Base-by-base conservation (phyloP, 30 jellyfish, hydroid and myxozoan species). In the Haliclystus octoradiatus region DNA sequence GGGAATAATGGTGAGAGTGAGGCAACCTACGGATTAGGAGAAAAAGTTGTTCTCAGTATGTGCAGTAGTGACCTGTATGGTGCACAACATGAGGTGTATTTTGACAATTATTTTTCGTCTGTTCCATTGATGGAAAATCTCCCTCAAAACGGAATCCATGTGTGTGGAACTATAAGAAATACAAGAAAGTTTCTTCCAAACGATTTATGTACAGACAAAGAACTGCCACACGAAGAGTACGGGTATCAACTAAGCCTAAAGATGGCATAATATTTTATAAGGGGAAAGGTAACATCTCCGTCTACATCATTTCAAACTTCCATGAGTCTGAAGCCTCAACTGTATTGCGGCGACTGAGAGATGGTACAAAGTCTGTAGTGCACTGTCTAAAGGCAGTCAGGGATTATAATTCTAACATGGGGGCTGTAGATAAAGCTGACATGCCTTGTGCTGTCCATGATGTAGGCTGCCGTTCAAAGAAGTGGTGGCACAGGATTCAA, bases 351-450 rank as follows among this genome's bases (percentile, higher is more conserved):
- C 64, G 65, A 29, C 71, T 35, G 34, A 81, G 34, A 70, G 81
- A 81, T 65, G 77, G 70, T 2, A 34, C 70, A 64, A 31, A 49
- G 26, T 23, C 14, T 22, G 66, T 19, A 31, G 14, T 73, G 25
- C 7, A 35, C 1, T 66, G 82, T 35, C 84, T 84, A 47, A 31
- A 46, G 32, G 65, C 81, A 30, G 76, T 75, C 35, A 71, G 51
- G 15, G 80, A 60, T 50, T 82, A 82, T 83, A 82, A 82, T 79
- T 22, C 32, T 5, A 14, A 46, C 47, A 68, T 76, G 93, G 94
- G 95, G 9, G 89, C 83, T 33, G 89, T 70, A 31, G 95, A 84
- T 65, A 77, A 84, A 68, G 93, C 95, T 31, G 84, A 84, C 63
- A 65, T 69, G 83, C 57, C 51, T 62, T 77, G 94, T 84, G 66